Percentiles rank a stretch among this genome's conserved stretches.
phyloP scores from a whole-genome alignment of 2,888 invertebrate species.

The Actias luna region DNA sequence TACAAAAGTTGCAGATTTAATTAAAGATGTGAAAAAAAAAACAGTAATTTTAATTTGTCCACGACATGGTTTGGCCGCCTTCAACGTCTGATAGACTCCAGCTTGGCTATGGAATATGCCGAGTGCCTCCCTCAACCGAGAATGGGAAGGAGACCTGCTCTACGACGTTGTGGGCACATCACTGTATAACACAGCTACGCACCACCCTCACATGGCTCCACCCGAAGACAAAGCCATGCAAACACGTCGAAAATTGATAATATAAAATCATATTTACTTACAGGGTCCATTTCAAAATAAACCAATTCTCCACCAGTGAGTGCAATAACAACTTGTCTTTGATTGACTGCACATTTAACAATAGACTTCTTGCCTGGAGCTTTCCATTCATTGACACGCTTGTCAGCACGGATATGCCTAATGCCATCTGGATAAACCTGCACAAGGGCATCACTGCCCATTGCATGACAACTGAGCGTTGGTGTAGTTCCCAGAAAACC shows the following conservation, averaged over 20 bases:
- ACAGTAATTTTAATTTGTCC: slow-evolving; percentile 70
- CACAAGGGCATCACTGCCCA: slow-evolving; percentile 98
- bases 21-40: slow-evolving; percentile 13
- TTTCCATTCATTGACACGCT: slow-evolving; percentile 99
- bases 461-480: slow-evolving; percentile 97
- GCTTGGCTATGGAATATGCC: slow-evolving; percentile 89
- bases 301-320: slow-evolving; percentile 98
- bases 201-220: slow-evolving; percentile 54
- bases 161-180: slow-evolving; percentile 84
- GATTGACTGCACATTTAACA: slow-evolving; percentile 98
- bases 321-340: slow-evolving; percentile 98
- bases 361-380: slow-evolving; percentile 98
- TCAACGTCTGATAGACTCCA: slow-evolving; percentile 86
- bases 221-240: slow-evolving; percentile 55
- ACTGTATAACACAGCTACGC: slow-evolving; percentile 80
- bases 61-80: slow-evolving; percentile 87
- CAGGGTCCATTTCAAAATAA: slow-evolving; percentile 99
- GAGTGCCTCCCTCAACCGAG: slow-evolving; percentile 78
- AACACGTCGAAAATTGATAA: slow-evolving; percentile 55
- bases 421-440: slow-evolving; percentile 99
- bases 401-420: slow-evolving; percentile 98
- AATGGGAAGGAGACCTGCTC: slow-evolving; percentile 78
- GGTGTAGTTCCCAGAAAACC: slow-evolving; percentile 99
- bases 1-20: slow-evolving; percentile 19
- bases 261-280: slow-evolving; percentile 74